These are phyloP conservation scores for Eudyptes chrysolophus DNA, from an alignment of 2,113 vertebrate species.

Conservation along the genomic window DNA sequence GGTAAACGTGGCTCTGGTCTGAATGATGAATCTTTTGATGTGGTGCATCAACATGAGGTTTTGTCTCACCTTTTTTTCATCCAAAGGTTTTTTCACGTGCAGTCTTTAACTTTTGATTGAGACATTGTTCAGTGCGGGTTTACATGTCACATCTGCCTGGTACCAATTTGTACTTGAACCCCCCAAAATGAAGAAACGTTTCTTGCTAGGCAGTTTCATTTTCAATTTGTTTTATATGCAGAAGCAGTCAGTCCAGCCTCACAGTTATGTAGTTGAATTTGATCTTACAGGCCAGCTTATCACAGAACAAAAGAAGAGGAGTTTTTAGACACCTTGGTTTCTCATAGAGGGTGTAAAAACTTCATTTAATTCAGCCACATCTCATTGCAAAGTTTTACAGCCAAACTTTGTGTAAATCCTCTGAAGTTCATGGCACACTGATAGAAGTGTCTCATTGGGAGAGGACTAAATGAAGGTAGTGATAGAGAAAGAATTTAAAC, in stretches of 20 bases:
- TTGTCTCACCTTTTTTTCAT: background rate
- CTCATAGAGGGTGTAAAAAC: background rate
- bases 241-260: background rate
- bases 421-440: background rate
- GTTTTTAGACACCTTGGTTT: background rate
- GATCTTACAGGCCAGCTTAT: background rate
- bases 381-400: background rate
- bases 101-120: background rate
- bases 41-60: background rate
- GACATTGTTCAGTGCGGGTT: background rate
- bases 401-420: background rate
- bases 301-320: background rate
- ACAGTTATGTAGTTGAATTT: background rate
- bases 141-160: accelerated
- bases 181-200: background rate
- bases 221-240: background rate
- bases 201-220: background rate
- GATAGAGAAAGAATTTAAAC: background rate
- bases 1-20: background rate
- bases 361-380: background rate
- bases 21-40: background rate
- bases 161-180: background rate
- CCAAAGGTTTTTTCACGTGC: background rate
- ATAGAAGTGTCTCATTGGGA: background rate
- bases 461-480: background rate